Evolutionary conservation across 2,797 vertebrate genomes (phyloP), one percentile per base, ranked within the genome.

Genomic region (Loriculus beryllinus): DNA sequence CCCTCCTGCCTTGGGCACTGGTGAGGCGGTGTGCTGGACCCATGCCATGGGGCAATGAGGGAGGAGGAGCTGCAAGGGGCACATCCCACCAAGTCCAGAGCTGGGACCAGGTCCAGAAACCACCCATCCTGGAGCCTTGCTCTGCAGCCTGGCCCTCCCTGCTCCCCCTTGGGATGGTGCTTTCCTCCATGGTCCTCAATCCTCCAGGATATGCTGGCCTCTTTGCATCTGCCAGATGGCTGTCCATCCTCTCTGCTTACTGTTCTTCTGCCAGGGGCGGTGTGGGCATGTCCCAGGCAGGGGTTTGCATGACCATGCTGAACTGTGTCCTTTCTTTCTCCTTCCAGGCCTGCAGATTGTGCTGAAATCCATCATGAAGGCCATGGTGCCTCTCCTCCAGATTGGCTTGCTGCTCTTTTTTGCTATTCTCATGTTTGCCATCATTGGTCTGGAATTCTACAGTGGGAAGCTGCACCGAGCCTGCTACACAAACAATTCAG

Each of bases 371-470:
- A 99, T 99, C 94, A 99, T 99, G 99, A 99, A 99, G 98, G 99
- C 99, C 84, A 99, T 99, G 99, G 99, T 99, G 74, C 99, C 99
- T 48, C 98, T 99, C 63, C 98, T 99, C 76, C 99, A 99, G 98
- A 99, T 99, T 0, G 99, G 99, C 59, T 97, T 99, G 94, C 98
- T 99, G 86, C 98, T 99, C 83, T 99, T 99, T 96, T 99, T 99
- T 40, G 99, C 99, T 23, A 99, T 99, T 96, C 98, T 99, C 88
- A 99, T 99, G 99, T 99, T 99, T n/a, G 99, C 99, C 59, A 99
- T 99, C 97, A 99, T 99, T 0, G 99, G 99, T 94, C 97, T 99
- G 97, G 99, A 99, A 98, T 99, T 99, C 94, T 99, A 99, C 97
- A 99, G 99, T 1, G 99, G 99, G 57, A 99, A 98, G 96, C 97